Evolutionary conservation across 30 jellyfish, hydroid and myxozoan genomes (phyloP), one percentile per base, ranked within the genome.

Genomic region (Chrysaora quinquecirrha): DNA sequence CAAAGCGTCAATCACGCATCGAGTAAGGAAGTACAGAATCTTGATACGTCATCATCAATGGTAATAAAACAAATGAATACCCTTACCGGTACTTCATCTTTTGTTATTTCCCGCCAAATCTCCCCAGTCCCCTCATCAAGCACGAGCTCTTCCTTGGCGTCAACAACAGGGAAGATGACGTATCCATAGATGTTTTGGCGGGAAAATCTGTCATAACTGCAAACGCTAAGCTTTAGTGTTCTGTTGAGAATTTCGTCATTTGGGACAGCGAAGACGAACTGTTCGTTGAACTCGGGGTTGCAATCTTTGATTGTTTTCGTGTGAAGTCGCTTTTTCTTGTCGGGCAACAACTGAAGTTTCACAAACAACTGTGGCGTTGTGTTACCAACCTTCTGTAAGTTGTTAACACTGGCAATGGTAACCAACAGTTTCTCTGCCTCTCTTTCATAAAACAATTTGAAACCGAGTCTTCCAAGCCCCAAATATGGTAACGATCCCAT

Each of bases 121-220:
- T 76, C 98, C 19, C 94, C 98, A 18, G 98, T 75, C 9, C 96
- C 98, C 3, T 80, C 94, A 2, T 76, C 90, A 47, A 30, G 30
- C 43, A 70, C 76, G 7, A 93, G 64, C 12, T 68, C 87, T n/a
- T 91, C 96, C 34, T 58, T 80, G 10, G 84, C 85, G 0, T 93
- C 98, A 19, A 52, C 72, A 18, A 93, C 24, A 2, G 95, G 93
- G 16, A 93, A 64, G 38, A 93, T 83, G n/a, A 87, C 96, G 60
- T 86, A 93, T 0, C 98, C 98, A 14, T 84, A 49, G 21, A 86
- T 76, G 61, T 62, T 80, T 49, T 80, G 96, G 25, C 98, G 70
- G 60, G 98, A 87, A 75, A 93, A 93, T 21, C 98, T 89, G 54
- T 93, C 98, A 76, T 69, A 93, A 7, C 85, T 86, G 76, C 97